These are phyloP conservation scores for Zaprionus gabonicus DNA, from an alignment of 1,140 invertebrate genomes.

Conservation along the genomic window DNA sequence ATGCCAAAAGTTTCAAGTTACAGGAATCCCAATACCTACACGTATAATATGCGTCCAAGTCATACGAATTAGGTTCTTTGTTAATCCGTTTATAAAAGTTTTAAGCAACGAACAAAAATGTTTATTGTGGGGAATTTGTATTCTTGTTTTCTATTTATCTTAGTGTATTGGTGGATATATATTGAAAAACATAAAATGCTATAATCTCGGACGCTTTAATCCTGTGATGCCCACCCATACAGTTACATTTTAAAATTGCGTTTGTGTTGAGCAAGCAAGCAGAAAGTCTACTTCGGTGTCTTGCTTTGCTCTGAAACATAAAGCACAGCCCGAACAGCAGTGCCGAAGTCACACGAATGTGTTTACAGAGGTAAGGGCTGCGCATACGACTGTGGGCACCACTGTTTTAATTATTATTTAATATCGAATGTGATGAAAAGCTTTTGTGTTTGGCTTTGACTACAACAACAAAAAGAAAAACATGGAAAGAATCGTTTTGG, in stretches of 20 bases:
- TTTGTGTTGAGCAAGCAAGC: no score
- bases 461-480: constrained; percentile 65
- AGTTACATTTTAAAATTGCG: no score
- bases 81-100: background rate
- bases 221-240: no score
- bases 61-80: background rate
- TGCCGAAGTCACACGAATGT: no score
- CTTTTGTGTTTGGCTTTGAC: constrained; percentile 24
- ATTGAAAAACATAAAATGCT: constrained; percentile 70
- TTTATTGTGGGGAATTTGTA: background rate
- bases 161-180: constrained; percentile 42
- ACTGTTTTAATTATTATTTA: background rate
- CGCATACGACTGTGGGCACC: no score
- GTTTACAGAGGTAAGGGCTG: no score
- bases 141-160: background rate
- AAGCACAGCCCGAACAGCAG: no score
- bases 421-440: constrained; percentile 19
- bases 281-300: no score
- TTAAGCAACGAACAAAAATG: constrained; percentile 9
- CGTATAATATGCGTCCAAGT: background rate
- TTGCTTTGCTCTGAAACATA: no score
- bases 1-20: constrained; percentile 6
- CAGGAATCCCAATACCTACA: background rate
- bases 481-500: constrained; percentile 37
- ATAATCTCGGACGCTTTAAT: constrained; percentile 9